Evolutionary conservation across 2,888 invertebrate genomes (phyloP).

Genomic region (Rotaria magnacalcarata): DNA sequence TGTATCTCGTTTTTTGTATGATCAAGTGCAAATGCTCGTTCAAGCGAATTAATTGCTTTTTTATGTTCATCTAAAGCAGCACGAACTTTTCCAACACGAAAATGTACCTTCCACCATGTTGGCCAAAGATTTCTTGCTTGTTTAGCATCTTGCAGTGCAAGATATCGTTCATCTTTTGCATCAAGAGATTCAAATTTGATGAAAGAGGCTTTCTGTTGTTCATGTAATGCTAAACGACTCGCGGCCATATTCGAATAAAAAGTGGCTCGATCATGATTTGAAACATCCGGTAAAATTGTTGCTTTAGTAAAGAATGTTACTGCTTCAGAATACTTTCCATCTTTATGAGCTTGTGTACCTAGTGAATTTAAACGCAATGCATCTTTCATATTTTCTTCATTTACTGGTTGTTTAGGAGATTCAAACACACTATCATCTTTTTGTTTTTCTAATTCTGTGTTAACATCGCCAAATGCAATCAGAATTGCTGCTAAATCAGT

Average conservation of each 20-base stretch:
- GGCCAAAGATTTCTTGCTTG: not conserved
- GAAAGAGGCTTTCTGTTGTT: not conserved
- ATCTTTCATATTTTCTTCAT: constrained; percentile 6
- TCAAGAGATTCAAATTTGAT: not conserved
- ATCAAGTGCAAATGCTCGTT: constrained; percentile 14
- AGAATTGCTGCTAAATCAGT: constrained; percentile 11
- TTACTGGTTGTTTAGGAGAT: not conserved
- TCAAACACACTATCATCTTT: constrained; percentile 12
- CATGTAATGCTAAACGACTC: not conserved
- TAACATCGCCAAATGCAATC: not conserved
- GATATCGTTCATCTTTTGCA: not conserved
- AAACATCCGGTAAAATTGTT: not conserved
- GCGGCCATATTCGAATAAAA: constrained; percentile 7
- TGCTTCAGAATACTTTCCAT: not conserved
- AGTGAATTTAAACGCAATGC: constrained; percentile 1
- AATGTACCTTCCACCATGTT: constrained; percentile 26
- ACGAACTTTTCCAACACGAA: not conserved
- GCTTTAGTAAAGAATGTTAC: not conserved
- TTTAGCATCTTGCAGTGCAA: not conserved
- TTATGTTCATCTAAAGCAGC: not conserved
- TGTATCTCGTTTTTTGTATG: constrained; percentile 1
- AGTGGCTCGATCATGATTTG: not conserved
- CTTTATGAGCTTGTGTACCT: constrained; percentile 3
- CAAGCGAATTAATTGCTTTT: not conserved
- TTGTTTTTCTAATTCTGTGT: constrained; percentile 1